Base-by-base conservation (phyloP, 2,113 vertebrate species). In the Castor canadensis region DNA sequence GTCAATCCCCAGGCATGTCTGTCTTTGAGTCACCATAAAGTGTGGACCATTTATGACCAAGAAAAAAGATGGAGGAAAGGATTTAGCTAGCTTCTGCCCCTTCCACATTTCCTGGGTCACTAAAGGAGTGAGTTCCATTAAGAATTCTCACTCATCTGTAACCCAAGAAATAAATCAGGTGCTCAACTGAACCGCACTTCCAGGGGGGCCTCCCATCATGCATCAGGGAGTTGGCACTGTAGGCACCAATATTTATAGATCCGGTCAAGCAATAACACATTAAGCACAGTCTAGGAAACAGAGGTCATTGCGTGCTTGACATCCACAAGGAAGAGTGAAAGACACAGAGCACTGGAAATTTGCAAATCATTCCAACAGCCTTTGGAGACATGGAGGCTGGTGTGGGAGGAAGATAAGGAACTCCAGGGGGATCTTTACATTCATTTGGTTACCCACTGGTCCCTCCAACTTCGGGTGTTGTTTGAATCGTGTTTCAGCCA, bases 101-200 rank as follows among this genome's bases (percentile, higher is more conserved):
- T 62, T 85, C 88, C 69, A 91, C 94, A 89, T 96, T 97, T 96
- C 88, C 95, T 15, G 95, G 97, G 96, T 97, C 97, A 96, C 95
- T 75, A 77, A 92, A 89, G 85, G 87, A 96, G 89, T 71, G 96
- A 84, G 69, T 96, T 91, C 85, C 88, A 95, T 95, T 95, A 97
- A 92, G 86, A 88, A 96, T 96, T 94, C 94, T 95, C 91, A 93
- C 75, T 97, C 26, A 0, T 93, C 95, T 97, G 95, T 94, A 97
- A 87, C 95, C 93, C 84, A 90, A 92, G 94, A 96, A 90, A 97
- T 97, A 97, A 95, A 96, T 97, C 97, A 97, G 95, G 79, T 69
- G 47, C 49, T 90, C 92, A 94, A 76, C 67, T 79, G 69, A 81
- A 86, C 85, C 12, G 2, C 64, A 69, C 91, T 84, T 72, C 71